A percentile compares a stretch with the other conserved stretches of the same genome.
Conservation (phyloP, 2,113 vertebrate species). For the Meles meles region DNA sequence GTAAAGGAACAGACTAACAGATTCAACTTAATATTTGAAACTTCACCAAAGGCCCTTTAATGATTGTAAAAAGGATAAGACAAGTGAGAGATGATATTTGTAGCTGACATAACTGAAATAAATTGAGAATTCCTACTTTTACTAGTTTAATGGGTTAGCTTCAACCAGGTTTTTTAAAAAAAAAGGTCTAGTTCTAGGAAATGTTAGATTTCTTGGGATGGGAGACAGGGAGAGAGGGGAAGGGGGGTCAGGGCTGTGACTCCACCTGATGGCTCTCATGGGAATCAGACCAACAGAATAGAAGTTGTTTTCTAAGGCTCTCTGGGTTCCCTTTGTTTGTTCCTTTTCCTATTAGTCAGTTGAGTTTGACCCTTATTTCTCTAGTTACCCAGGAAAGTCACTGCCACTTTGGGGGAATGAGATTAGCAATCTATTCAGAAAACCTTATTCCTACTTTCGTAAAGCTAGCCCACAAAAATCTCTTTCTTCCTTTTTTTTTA, state of each 20-base stretch:
- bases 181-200: neutral
- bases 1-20: neutral
- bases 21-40: neutral
- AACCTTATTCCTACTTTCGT: neutral
- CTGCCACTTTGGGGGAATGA: neutral
- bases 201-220: neutral
- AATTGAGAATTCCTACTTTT: neutral
- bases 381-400: neutral
- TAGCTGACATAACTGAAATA: neutral
- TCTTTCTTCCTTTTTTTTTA: neutral
- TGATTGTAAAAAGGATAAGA: neutral
- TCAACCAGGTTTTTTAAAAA: neutral
- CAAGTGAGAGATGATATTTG: neutral
- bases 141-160: neutral
- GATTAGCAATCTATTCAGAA: neutral
- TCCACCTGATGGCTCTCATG: neutral
- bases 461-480: neutral
- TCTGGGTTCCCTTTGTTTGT: neutral
- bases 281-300: neutral
- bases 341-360: neutral
- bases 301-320: neutral
- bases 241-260: accelerated
- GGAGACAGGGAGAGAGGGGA: neutral
- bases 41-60: neutral
- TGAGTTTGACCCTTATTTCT: neutral